Percentiles rank a stretch among this genome's conserved stretches.
Conservation (phyloP, 1,140 invertebrate genomes). For the Aphaenogaster rudis region DNA sequence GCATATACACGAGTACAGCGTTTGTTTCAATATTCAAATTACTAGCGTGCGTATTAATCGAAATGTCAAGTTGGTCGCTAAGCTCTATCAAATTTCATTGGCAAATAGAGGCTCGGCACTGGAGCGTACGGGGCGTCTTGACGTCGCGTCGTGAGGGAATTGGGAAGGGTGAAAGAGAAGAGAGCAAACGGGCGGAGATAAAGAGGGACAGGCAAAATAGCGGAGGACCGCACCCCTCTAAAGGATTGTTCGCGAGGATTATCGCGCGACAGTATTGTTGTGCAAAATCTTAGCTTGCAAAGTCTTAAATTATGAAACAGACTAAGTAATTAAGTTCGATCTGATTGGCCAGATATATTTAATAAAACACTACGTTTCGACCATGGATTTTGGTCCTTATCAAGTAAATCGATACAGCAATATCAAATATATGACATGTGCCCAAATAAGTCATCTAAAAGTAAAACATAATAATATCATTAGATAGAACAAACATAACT, state of each 20-base stretch:
- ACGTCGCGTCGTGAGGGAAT: not conserved
- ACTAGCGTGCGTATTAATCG: not conserved
- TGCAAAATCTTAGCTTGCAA: conserved; percentile 4
- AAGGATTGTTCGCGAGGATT: conserved; percentile 7
- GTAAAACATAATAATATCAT: too few relatives aligned
- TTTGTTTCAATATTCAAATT: conserved; percentile 16
- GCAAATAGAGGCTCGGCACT: conserved; percentile 13
- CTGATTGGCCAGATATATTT: too few relatives aligned
- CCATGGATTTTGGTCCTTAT: too few relatives aligned
- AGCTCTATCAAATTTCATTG: conserved; percentile 20
- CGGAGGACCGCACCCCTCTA: not conserved
- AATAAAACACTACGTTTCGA: too few relatives aligned
- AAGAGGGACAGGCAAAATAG: not conserved
- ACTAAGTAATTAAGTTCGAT: too few relatives aligned
- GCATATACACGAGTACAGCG: too few relatives aligned
- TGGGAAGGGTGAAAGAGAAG: not conserved
- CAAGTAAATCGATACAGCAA: too few relatives aligned
- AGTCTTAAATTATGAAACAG: too few relatives aligned
- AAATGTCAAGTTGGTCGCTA: conserved; percentile 15
- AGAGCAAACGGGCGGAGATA: conserved; percentile 1
- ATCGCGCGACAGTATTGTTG: not conserved
- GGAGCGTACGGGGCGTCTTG: not conserved
- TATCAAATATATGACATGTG: too few relatives aligned
- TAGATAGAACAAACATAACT: too few relatives aligned
- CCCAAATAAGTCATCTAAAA: too few relatives aligned